Percentiles rank a stretch among this genome's conserved stretches.
Conservation (phyloP, 2,888 invertebrate species). For the Cantharis nigra region DNA sequence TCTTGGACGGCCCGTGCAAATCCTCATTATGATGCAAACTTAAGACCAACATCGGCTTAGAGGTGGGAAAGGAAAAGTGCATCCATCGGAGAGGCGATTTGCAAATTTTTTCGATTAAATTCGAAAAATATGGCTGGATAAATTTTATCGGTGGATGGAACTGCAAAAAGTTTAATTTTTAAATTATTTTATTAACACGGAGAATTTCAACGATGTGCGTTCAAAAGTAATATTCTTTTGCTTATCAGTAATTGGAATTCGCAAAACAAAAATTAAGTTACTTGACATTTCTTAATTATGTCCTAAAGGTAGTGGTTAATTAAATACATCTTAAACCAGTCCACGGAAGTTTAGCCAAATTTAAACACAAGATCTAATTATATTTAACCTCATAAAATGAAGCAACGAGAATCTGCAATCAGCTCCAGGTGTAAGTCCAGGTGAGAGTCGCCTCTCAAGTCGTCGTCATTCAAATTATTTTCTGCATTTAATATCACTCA, state of each 20-base stretch:
- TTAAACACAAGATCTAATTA: slow-evolving; percentile 31
- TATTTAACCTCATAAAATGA: slow-evolving; percentile 27
- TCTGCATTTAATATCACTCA: slow-evolving; percentile 13
- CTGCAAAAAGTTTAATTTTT: not conserved
- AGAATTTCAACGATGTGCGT: slow-evolving; percentile 1
- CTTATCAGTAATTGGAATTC: slow-evolving; percentile 2
- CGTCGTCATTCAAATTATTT: slow-evolving; percentile 19
- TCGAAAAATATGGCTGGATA: not conserved
- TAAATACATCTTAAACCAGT: slow-evolving; percentile 28
- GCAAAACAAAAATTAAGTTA: slow-evolving; percentile 11
- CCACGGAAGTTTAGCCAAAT: slow-evolving; percentile 26
- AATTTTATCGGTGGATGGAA: not conserved
- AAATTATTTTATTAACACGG: not conserved
- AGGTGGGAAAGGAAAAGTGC: not conserved
- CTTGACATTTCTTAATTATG: slow-evolving; percentile 28
- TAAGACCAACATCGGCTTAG: not conserved
- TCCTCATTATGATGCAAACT: slow-evolving; percentile 1
- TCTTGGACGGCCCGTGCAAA: slow-evolving; percentile 34
- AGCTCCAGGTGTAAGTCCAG: slow-evolving; percentile 27
- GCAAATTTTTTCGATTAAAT: not conserved
- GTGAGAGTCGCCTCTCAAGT: slow-evolving; percentile 27
- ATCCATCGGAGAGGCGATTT: not conserved
- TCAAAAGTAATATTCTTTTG: not conserved
- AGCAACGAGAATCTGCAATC: slow-evolving; percentile 5
- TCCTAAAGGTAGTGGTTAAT: slow-evolving; percentile 27